Conservation (phyloP, 2,888 invertebrate species). For the Rhimphoctona megacephalus region DNA sequence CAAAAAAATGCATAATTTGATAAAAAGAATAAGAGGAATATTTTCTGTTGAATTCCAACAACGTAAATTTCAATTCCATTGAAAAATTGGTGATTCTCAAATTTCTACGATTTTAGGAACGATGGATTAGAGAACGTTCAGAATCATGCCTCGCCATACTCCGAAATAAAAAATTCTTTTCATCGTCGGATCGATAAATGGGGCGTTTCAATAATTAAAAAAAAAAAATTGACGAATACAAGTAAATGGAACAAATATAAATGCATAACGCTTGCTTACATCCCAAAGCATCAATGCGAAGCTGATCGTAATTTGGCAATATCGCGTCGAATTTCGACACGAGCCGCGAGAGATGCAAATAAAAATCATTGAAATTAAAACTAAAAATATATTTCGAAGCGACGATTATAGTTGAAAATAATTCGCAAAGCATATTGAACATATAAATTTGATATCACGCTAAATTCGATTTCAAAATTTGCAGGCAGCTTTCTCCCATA, state of each 20-base stretch:
- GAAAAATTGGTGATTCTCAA: neutral
- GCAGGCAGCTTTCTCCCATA: constrained; percentile 63
- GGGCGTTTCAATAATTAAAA: neutral
- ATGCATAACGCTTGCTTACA: constrained; percentile 18
- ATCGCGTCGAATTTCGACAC: constrained; percentile 7
- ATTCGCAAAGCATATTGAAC: constrained; percentile 51
- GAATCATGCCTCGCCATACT: neutral
- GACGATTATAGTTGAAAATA: constrained; percentile 1
- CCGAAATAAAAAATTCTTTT: neutral
- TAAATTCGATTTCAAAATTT: constrained; percentile 55
- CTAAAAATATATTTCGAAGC: constrained; percentile 16
- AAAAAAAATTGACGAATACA: neutral
- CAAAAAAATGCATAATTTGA: neutral
- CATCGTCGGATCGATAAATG: neutral
- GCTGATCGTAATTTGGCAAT: constrained; percentile 31
- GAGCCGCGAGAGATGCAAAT: constrained; percentile 22
- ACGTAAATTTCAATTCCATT: neutral
- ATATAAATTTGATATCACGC: constrained; percentile 14
- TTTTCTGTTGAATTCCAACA: neutral
- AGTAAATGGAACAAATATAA: constrained; percentile 5
- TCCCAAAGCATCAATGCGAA: constrained; percentile 48
- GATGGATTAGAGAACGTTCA: constrained; percentile 10
- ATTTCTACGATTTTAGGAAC: constrained; percentile 19
- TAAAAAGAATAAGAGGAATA: neutral
- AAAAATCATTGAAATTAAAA: constrained; percentile 14